Evolutionary conservation across 2,797 vertebrate genomes (phyloP).

Genomic region (Poeciliopsis gracilis): DNA sequence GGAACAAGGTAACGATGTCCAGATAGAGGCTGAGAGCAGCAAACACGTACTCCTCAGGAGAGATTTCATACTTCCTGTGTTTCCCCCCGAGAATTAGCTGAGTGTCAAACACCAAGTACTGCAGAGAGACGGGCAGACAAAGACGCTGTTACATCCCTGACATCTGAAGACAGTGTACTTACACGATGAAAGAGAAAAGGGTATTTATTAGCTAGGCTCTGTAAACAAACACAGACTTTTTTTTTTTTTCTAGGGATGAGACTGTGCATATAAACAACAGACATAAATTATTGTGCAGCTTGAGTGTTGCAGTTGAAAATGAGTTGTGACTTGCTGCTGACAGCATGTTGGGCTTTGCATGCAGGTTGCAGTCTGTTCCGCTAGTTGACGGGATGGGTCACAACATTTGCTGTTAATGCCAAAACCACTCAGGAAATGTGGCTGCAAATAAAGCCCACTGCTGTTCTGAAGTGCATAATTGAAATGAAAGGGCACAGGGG

Average conservation of each 20-base stretch:
- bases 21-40: conserved; percentile 86
- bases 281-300: conserved; percentile 38
- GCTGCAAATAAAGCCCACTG: conserved; percentile 66
- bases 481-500: conserved; percentile 69
- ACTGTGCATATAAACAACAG: conserved; percentile 43
- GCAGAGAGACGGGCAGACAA: conserved; percentile 44
- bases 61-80: conserved; percentile 75
- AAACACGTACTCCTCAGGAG: conserved; percentile 87
- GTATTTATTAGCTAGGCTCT: conserved; percentile 3
- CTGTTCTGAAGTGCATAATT: conserved; percentile 64
- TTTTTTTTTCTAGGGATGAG: conserved; percentile 11
- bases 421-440: conserved; percentile 58
- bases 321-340: conserved; percentile 56
- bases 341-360: conserved; percentile 48
- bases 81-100: conserved; percentile 84
- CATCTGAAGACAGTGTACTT: conserved; percentile 9
- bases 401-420: conserved; percentile 73
- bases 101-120: conserved; percentile 87
- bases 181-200: conserved; percentile 38
- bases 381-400: conserved; percentile 62
- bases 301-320: conserved; percentile 34
- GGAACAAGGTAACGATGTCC: conserved; percentile 82
- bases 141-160: conserved; percentile 30
- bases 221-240: conserved; percentile 21
- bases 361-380: conserved; percentile 53